Conservation (phyloP, 2,797 vertebrate genomes). For the Lerista edwardsae region DNA sequence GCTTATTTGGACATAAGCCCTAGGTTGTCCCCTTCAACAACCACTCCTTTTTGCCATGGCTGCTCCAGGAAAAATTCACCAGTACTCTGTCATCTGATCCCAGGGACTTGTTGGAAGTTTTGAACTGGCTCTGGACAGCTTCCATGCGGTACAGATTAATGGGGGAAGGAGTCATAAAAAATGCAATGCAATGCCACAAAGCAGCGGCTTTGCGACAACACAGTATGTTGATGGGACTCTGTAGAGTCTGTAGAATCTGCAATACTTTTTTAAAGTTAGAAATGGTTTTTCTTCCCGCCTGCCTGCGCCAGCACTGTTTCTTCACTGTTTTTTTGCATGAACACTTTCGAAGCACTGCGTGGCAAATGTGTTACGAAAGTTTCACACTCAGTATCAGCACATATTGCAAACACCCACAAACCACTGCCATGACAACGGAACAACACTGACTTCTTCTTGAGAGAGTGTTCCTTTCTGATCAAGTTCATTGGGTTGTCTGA, state of each 20-base stretch:
- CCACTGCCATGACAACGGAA: slow-evolving; percentile 30
- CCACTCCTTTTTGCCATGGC: too few species aligned
- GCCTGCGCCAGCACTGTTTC: not conserved
- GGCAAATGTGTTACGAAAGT: slow-evolving; percentile 4
- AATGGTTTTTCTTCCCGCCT: not conserved
- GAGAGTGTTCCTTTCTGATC: not conserved
- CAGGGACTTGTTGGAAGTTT: too few species aligned
- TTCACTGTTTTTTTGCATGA: not conserved
- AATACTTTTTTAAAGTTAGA: not conserved
- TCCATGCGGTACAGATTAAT: not conserved
- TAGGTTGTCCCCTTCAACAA: too few species aligned
- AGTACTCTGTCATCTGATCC: too few species aligned
- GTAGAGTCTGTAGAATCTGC: not conserved
- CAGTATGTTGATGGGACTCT: too few species aligned
- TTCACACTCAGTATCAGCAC: not conserved
- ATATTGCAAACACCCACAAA: not conserved
- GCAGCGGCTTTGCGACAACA: not conserved
- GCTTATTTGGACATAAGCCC: too few species aligned
- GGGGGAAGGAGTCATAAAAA: not conserved
- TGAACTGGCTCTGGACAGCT: too few species aligned
- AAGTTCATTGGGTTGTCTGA: not conserved
- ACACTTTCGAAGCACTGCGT: not conserved
- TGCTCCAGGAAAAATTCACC: too few species aligned
- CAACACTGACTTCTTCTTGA: not conserved
- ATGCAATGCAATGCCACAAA: fast-evolving